Evolutionary conservation across 2,888 invertebrate genomes (phyloP).

Genomic region (Pseudococcus longispinus): DNA sequence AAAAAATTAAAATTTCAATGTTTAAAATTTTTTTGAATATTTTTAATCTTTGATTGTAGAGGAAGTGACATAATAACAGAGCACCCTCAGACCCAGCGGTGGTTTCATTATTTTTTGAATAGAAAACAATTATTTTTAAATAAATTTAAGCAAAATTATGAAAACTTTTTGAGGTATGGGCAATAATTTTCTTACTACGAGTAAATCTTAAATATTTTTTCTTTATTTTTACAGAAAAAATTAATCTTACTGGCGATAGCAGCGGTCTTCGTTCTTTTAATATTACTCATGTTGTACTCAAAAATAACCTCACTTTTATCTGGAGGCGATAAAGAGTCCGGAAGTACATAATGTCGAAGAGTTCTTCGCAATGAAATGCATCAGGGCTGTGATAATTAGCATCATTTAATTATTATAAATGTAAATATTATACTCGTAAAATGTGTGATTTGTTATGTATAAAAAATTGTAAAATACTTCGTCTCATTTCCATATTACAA

Average conservation of each 20-base stretch:
- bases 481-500: not conserved
- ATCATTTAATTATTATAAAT: not conserved
- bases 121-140: too few relatives aligned
- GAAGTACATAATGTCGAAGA: slow-evolving; percentile 25
- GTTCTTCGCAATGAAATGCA: not conserved
- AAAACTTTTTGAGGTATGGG: too few relatives aligned
- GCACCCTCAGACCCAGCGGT: too few relatives aligned
- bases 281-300: slow-evolving; percentile 43
- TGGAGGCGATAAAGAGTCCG: slow-evolving; percentile 34
- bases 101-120: too few relatives aligned
- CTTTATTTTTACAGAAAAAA: slow-evolving; percentile 59
- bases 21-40: too few relatives aligned
- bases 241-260: slow-evolving; percentile 58
- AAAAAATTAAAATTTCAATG: too few relatives aligned
- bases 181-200: too few relatives aligned
- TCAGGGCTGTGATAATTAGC: slow-evolving; percentile 52
- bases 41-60: too few relatives aligned
- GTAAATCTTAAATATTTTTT: too few relatives aligned
- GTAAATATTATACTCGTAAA: slow-evolving; percentile 32
- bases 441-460: slow-evolving; percentile 16
- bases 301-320: slow-evolving; percentile 45
- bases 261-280: slow-evolving; percentile 22
- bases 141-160: too few relatives aligned
- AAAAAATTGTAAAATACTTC: not conserved
- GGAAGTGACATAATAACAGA: too few relatives aligned